A percentile compares a stretch with the other conserved stretches of the same genome.
Evolutionary conservation across 1,140 invertebrate genomes (phyloP).

Genomic region (Euglossa dilemma): DNA sequence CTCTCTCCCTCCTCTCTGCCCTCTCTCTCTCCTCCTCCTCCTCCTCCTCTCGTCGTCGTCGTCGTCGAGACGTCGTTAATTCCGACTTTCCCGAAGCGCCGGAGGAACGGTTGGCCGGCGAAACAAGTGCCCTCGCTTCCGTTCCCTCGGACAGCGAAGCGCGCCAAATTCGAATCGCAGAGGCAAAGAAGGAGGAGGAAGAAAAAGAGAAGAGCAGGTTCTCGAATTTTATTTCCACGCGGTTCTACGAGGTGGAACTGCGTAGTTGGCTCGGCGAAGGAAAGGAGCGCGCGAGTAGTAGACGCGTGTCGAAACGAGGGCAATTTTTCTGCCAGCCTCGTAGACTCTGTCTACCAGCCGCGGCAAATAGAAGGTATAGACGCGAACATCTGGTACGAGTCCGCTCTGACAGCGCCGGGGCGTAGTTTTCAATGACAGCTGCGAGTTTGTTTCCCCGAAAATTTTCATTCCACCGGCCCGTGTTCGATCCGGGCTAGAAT

Average conservation of each 20-base stretch:
- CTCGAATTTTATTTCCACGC: not conserved
- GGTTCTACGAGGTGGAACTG: no score
- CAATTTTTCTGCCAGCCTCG: not conserved
- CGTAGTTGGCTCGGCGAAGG: no score
- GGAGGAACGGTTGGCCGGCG: not conserved
- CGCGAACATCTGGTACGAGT: not conserved
- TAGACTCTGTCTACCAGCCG: not conserved
- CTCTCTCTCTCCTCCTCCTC: not conserved
- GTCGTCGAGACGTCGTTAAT: constrained; percentile 16
- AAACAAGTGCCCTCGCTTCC: constrained; percentile 8
- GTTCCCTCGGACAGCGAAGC: not conserved
- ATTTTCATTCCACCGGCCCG: not conserved
- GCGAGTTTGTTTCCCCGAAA: not conserved
- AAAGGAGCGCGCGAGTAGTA: no score
- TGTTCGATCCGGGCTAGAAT: not conserved
- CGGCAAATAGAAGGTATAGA: no score
- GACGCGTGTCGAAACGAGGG: no score
- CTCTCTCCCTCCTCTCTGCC: not conserved
- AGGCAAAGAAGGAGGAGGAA: no score
- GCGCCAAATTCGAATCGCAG: not conserved
- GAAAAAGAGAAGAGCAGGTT: not conserved
- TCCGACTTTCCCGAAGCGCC: constrained; percentile 21
- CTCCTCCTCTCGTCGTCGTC: not conserved
- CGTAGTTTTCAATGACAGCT: not conserved
- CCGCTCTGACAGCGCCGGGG: no score